Base-by-base conservation (phyloP, 1,140 invertebrate species). In the Helicorthomorpha holstii region DNA sequence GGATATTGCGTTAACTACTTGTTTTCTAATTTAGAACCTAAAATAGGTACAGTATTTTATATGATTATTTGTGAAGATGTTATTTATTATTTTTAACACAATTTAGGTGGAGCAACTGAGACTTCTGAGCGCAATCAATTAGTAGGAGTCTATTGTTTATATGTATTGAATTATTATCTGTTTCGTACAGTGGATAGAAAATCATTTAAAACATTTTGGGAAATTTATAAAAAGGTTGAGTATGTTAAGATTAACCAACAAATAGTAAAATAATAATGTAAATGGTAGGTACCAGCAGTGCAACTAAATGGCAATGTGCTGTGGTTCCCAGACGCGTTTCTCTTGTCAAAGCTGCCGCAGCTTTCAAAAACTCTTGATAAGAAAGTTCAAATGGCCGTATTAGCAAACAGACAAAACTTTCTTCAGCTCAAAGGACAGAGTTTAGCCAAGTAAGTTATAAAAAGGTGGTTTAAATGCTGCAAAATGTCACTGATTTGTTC, bases 111-210 rank as follows among this genome's bases (percentile, higher is more conserved):
- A 51, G n/a, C 44, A 1, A 64, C 64, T 54, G 69, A 71, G 57
- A 61, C 49, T 69, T 73, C 66, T 66, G 72, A 60, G 62, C 62
- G 57, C 67, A 73, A 58, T 53, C 75, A 75, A 58, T 81, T 81
- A 69, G 75, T 87, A 21, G 79, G 80, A 63, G 64, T 81, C 1
- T 84, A 82, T 69, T 70, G 77, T 23, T 68, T 87, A 1, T 78
- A 79, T 65, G 77, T 83, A 2, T 68, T 90, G 21, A 75, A 79
- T 51, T 75, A 77, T 55, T 76, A 80, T 59, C 69, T 88, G n/a
- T 88, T 85, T 69, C 79, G 81, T 23, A 73, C 70, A 43, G 73
- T 74, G 54, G 87, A 93, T 60, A 87, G 80, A 62, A 87, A 83
- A 69, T 63, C 83, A 12, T 75, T 85, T 46, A 83, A 79, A 68